phyloP scores from a whole-genome alignment of 2,797 vertebrate genomes.

The Nyctibius grandis region DNA sequence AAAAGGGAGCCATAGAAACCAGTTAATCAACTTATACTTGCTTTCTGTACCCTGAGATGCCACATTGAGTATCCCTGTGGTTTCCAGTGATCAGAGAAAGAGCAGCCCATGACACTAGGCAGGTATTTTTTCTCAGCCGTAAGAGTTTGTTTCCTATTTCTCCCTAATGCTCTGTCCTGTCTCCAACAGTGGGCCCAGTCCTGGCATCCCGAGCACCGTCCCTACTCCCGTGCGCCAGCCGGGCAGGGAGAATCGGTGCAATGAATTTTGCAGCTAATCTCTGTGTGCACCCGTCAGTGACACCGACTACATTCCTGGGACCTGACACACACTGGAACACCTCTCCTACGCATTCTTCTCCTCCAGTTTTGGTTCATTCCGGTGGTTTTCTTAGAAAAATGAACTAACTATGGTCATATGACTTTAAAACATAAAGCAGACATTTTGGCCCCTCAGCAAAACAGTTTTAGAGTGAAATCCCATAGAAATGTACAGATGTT shows the following conservation, averaged over 20 bases:
- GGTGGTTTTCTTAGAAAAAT: constrained; percentile 26
- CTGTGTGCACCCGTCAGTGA: neutral
- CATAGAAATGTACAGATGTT: neutral
- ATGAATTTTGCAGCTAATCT: neutral
- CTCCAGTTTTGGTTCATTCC: neutral
- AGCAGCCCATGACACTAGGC: neutral
- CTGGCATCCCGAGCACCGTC: neutral
- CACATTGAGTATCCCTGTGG: neutral
- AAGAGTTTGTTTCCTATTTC: neutral
- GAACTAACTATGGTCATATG: neutral
- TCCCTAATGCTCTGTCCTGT: neutral
- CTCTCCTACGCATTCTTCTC: neutral
- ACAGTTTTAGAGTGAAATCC: neutral
- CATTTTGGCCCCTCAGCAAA: neutral
- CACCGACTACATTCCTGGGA: constrained; percentile 1
- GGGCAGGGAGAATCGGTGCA: neutral
- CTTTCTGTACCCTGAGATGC: neutral
- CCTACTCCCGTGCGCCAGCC: accelerated
- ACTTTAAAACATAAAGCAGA: constrained; percentile 12
- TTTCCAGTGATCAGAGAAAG: neutral
- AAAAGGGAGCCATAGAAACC: neutral
- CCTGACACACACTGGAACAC: neutral
- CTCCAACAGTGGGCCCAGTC: neutral
- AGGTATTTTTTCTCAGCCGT: neutral
- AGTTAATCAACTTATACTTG: neutral